Evolutionary conservation across 2,113 vertebrate species (phyloP), one percentile per base, ranked within the genome.

Genomic region (Typhlomys cinereus): DNA sequence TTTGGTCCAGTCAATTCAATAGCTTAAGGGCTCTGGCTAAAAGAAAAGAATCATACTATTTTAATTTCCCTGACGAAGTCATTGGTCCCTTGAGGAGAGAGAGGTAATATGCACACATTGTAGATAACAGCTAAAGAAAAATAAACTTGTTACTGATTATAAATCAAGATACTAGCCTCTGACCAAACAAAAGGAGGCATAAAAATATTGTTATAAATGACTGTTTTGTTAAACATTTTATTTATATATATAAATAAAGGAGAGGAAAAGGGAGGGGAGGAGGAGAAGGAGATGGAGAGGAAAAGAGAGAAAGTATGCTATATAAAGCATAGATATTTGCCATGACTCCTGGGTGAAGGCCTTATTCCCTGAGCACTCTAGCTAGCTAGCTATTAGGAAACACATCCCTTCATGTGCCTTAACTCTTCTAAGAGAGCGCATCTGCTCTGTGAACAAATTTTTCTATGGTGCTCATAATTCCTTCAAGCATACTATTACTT

Each of bases 31-130:
- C 25, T 85, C 67, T 64, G n/a, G 50, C 9, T 94, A 90, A 79
- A 78, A 85, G 34, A 64, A 7, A 70, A 34, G 25, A 66, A 88
- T 25, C n/a, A 44, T 13, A 66, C 48, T 79, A 74, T 59, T 85
- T 39, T 52, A 79, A 44, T 70, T 92, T 71, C 71, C 34, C 54
- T 79, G 70, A 90, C 67, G n/a, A 92, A 90, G 89, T 78, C 14
- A 54, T 46, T 69, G 41, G 39, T 83, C 50, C 84, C 90, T 92
- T 74, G 57, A 34, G 3, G 39, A 81, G 3, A 2, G 54, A 75
- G 12, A 67, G n/a, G 4, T 78, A 39, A 12, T 46, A 89, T 39
- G 5, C 6, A 59, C 73, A 67, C 50, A 3, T 11, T 83, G 12
- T 70, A 21, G 36, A 41, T 48, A 48, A 14, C 31, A 46, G 61